phyloP scores from a whole-genome alignment of 2,113 vertebrate genomes.

The Mastomys coucha region DNA sequence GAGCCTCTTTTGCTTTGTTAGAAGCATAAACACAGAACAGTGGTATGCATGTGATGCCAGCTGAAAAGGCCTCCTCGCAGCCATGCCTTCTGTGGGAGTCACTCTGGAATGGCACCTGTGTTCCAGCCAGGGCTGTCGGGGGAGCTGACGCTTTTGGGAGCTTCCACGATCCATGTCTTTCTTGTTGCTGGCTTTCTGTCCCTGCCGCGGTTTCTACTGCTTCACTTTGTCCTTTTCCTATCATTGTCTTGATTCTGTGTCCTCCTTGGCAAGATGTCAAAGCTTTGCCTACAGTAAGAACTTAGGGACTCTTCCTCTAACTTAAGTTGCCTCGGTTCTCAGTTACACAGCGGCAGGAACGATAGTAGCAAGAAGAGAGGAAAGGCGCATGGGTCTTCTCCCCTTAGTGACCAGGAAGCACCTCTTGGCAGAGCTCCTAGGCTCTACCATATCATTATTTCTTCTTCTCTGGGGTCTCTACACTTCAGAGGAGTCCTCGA shows the following conservation, averaged over 20 bases:
- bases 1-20: conserved; percentile 17
- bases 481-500: background rate
- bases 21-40: background rate
- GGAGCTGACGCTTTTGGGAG: background rate
- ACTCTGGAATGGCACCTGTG: background rate
- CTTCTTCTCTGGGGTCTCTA: background rate
- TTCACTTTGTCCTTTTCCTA: background rate
- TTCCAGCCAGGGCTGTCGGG: background rate
- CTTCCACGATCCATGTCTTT: background rate
- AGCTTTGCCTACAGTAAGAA: background rate
- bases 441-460: background rate
- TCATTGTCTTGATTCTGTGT: background rate
- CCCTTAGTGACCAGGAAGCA: background rate
- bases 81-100: no score
- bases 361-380: background rate
- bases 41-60: background rate
- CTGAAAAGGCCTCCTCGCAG: background rate
- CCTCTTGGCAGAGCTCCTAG: background rate
- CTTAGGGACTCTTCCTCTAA: background rate
- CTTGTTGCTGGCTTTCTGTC: conserved; percentile 15
- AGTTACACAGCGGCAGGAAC: background rate
- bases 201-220: background rate
- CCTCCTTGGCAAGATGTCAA: background rate
- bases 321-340: background rate
- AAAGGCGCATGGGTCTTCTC: background rate